These are phyloP conservation scores for Caprella mutica DNA, from an alignment of 2,888 invertebrate species.

Conservation along the genomic window DNA sequence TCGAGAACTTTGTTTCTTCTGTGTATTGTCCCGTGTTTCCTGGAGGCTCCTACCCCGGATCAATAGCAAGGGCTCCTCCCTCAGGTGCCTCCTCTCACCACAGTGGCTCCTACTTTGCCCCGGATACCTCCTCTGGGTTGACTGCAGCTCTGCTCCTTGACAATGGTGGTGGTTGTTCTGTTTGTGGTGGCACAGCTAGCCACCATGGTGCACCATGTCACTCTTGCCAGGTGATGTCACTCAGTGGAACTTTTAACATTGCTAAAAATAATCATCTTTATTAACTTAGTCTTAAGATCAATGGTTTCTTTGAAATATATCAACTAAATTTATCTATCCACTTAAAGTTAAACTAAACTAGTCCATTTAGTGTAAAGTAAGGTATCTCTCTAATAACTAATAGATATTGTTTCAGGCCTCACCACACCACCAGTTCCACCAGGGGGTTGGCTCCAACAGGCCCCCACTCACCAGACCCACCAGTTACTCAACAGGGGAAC, in stretches of 20 bases:
- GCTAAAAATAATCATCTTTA: no score
- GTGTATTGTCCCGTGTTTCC: slow-evolving; percentile 42
- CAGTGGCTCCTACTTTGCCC: neutral
- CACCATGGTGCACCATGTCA: slow-evolving; percentile 1
- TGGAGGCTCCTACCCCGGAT: slow-evolving; percentile 28
- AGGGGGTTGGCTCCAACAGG: no score
- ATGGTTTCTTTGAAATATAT: no score
- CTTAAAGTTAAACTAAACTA: no score
- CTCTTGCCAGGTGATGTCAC: no score
- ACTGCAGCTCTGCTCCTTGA: slow-evolving; percentile 2
- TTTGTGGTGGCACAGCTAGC: neutral
- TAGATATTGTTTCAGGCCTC: slow-evolving; percentile 36
- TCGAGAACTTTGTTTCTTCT: slow-evolving; percentile 64
- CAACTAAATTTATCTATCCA: no score
- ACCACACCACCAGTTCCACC: slow-evolving; percentile 44
- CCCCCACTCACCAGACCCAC: slow-evolving; percentile 33
- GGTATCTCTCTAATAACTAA: neutral
- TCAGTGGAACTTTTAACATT: no score
- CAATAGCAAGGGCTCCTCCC: slow-evolving; percentile 39
- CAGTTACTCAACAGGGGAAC: slow-evolving; percentile 32
- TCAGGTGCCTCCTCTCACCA: neutral
- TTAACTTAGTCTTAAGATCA: no score
- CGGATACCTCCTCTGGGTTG: slow-evolving; percentile 1
- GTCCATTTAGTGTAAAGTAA: neutral
- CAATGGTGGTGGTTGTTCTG: neutral